Conservation (phyloP, 2,888 invertebrate species). For the Zygothrica quintamaculata region DNA sequence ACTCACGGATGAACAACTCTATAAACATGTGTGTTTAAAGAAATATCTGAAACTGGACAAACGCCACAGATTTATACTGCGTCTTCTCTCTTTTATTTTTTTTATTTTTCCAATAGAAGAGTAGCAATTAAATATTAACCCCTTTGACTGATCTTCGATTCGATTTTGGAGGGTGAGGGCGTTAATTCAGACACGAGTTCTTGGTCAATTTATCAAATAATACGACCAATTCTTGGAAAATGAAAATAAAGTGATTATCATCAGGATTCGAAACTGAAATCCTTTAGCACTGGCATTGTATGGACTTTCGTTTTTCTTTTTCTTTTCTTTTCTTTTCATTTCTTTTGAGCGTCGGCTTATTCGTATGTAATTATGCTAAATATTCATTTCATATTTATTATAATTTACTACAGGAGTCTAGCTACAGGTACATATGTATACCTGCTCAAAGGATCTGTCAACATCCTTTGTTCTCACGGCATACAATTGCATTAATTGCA, state of each 20-base stretch:
- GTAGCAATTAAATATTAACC: constrained; percentile 70
- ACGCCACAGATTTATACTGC: constrained; percentile 35
- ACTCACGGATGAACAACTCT: constrained; percentile 63
- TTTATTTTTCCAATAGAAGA: constrained; percentile 56
- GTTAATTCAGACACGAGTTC: constrained; percentile 79
- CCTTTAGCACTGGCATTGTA: too few species aligned
- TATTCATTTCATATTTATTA: constrained; percentile 36
- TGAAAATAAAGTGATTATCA: constrained; percentile 70
- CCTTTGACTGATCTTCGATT: constrained; percentile 55
- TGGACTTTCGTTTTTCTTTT: too few species aligned
- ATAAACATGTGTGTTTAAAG: constrained; percentile 70
- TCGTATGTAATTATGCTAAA: constrained; percentile 68
- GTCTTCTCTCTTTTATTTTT: too few species aligned
- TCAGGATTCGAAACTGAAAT: constrained; percentile 19
- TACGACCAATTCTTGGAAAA: constrained; percentile 64
- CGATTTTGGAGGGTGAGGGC: constrained; percentile 63
- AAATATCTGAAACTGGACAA: constrained; percentile 18
- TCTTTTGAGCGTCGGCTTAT: constrained; percentile 36
- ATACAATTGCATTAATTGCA: constrained; percentile 44
- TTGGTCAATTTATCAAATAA: constrained; percentile 77
- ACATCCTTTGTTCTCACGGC: constrained; percentile 29
- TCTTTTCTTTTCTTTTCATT: constrained; percentile 15
- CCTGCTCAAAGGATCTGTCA: background rate
- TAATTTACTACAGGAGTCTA: constrained; percentile 25
- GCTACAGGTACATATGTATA: background rate